Base-by-base conservation (phyloP, 1,140 invertebrate species). In the Drosophila tani region DNA sequence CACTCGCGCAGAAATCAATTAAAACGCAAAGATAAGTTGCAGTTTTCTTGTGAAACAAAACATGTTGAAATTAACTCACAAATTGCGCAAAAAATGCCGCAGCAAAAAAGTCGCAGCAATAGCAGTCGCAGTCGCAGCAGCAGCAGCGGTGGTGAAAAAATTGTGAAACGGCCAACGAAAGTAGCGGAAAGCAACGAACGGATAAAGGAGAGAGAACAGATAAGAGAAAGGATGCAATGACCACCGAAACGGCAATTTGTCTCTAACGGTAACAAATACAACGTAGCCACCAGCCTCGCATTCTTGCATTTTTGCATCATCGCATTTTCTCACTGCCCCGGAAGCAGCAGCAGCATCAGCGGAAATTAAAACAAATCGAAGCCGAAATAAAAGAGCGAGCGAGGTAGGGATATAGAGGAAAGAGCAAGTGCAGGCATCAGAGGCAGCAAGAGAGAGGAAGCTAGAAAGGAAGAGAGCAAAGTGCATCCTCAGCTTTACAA, bases 1-100 rank as follows among this genome's bases (percentile, higher is more conserved):
- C 76, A 81, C 78, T 85, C 81, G 75, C 75, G 81, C 86, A 77
- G 75, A 90, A 91, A 90, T 90, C 85, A 90, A 90, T 90, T 90
- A 77, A 68, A 75, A 53, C 75, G 62, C 57, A 29, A 47, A 63
- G 29, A 32, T 70, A 57, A 47, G 51, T 57, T 57, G 59, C 21
- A 81, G 68, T 62, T 68, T 45, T 59, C 32, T 53, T 59, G 49
- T 58, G 51, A 29, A 41, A 55, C 41, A 24, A 41, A 69, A 78
- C 49, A 88, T 88, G 84, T 56, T 60, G 19, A 68, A 90, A 69
- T 63, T 79, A 63, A 81, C 85, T 79, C 85, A 88, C 50, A 90
- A 87, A 78, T 90, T 88, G 80, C 85, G 84, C 58, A 88, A 88
- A 90, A 88, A 84, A 84, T 84, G 78, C 81, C 87, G 77, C 84